Conservation (phyloP, 2,888 invertebrate species). For the Isoperla grammatica region DNA sequence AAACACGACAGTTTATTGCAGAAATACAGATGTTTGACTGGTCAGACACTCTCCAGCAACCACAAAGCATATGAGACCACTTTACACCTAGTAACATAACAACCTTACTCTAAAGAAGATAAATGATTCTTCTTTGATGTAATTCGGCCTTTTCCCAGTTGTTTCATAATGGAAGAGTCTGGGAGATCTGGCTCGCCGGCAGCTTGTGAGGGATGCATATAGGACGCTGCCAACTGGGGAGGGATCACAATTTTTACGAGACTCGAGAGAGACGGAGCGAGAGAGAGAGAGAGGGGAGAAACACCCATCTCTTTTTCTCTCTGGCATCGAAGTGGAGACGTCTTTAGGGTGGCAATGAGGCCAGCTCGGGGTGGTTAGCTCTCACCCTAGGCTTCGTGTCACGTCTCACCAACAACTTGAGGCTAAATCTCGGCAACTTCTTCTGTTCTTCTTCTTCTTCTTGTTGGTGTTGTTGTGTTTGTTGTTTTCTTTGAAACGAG, state of each 20-base stretch:
- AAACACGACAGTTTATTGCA: too few species aligned
- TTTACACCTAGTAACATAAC: too few species aligned
- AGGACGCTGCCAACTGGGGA: constrained; percentile 5
- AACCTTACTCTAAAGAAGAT: too few species aligned
- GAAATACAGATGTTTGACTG: too few species aligned
- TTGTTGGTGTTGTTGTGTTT: not conserved
- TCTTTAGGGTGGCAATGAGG: constrained; percentile 7
- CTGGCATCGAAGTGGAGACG: constrained; percentile 1
- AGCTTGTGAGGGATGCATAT: not conserved
- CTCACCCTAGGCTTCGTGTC: constrained; percentile 11
- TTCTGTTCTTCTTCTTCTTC: not conserved
- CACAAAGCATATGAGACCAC: too few species aligned
- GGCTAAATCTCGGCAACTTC: constrained; percentile 10
- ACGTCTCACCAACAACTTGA: constrained; percentile 17
- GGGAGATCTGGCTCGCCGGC: not conserved
- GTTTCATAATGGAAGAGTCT: not conserved
- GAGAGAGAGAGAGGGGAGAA: too few species aligned
- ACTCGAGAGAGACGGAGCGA: constrained; percentile 4
- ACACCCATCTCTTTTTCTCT: too few species aligned
- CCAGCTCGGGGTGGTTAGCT: constrained; percentile 1
- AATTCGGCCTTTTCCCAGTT: too few species aligned
- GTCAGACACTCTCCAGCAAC: too few species aligned
- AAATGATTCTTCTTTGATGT: too few species aligned
- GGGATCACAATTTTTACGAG: constrained; percentile 19
- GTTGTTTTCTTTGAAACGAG: not conserved